phyloP scores from a whole-genome alignment of 2,888 invertebrate genomes.

The Lasiommata megera region DNA sequence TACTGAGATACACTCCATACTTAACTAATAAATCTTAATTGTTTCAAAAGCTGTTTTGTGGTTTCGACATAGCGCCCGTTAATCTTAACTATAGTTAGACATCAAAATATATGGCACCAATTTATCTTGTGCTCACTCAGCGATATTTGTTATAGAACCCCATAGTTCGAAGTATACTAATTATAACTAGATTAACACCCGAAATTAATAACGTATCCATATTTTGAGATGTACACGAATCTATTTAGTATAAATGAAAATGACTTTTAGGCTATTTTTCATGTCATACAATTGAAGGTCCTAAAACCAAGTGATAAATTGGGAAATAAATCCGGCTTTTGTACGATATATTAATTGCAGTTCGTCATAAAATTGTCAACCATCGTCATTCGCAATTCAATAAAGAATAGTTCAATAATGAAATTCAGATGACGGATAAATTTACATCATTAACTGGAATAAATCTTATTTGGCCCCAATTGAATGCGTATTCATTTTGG shows the following conservation, averaged over 20 bases:
- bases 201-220: background rate
- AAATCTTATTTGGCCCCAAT: conserved; percentile 8
- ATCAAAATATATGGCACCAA: background rate
- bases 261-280: too few relatives aligned
- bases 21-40: conserved; percentile 1
- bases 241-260: background rate
- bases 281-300: too few relatives aligned
- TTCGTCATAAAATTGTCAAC: too few relatives aligned
- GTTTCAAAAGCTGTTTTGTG: background rate
- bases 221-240: background rate
- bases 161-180: background rate
- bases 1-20: too few relatives aligned
- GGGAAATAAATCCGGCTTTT: too few relatives aligned
- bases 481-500: conserved; percentile 1
- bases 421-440: conserved; percentile 10
- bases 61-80: background rate
- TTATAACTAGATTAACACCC: background rate
- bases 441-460: conserved; percentile 13
- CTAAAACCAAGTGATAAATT: too few relatives aligned
- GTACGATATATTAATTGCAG: too few relatives aligned
- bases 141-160: background rate
- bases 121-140: background rate
- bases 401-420: conserved; percentile 3
- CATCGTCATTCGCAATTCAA: background rate
- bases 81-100: conserved; percentile 5